Base-by-base conservation (phyloP, 2,797 vertebrate genomes). In the Poecilia gillii region DNA sequence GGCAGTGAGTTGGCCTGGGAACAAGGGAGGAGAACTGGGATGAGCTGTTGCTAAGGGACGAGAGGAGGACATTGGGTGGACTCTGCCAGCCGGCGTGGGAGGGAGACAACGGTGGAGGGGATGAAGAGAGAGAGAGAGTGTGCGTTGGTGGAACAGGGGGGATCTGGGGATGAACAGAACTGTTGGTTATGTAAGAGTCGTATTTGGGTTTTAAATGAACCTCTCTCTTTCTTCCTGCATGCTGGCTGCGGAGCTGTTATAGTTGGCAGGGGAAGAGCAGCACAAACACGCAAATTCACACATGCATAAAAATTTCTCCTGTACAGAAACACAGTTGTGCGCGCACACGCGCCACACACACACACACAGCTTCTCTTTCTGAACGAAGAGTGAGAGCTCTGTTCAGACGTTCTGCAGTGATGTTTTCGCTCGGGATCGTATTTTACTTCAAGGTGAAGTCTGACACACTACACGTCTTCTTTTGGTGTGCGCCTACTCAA, bases 181-280 rank as follows among this genome's bases (percentile, higher is more conserved):
- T 84, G 85, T 84, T 86, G 88, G 93, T 96, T 95, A 95, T 96
- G 94, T 93, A 95, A 95, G 86, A 46, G 79, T 88, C 87, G 90
- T 90, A 87, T 92, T 94, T 91, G 89, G 88, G 88, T 93, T 94
- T 96, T 93, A 94, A 75, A 96, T 95, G 93, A 96, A 93, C 82
- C 87, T 90, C 94, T 90, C 93, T 90, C 93, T 85, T 90, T 95
- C 93, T 93, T 93, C 91, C 87, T 93, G 89, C 88, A 88, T 83
- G 85, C 91, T 91, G 92, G 92, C 93, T 88, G 81, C 88, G 79
- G 89, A 90, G 88, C 91, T 94, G 94, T 95, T 96, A 89, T 91
- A 93, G 93, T 95, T 96, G 95, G 96, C 95, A 93, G 78, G 75
- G 89, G 81, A 77, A 68, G 81, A 57, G 64, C 84, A 91, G 87